Base-by-base conservation (phyloP, 2,888 invertebrate genomes). In the Furcula furcula region DNA sequence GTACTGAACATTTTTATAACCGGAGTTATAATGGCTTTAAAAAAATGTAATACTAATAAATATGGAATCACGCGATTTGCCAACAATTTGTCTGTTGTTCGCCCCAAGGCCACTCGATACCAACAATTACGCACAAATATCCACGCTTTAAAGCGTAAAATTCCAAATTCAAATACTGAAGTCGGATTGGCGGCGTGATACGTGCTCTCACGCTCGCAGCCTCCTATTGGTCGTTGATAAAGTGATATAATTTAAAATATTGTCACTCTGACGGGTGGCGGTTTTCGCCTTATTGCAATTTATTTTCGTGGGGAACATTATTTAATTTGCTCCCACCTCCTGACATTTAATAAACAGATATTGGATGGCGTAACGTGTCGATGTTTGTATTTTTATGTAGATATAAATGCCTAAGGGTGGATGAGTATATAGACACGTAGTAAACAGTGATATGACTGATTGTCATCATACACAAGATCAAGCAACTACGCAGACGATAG, bases 231-330 rank as follows among this genome's bases (percentile, higher is more conserved):
- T 58, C 43, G 69, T 59, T 67, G 65, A 71, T 71, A 76, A 77
- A 64, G 59, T 76, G 80, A 86, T 84, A 73, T 80, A 83, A 84
- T 83, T 83, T 81, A 83, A 84, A 66, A 86, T 83, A 86, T 83
- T 84, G 76, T 81, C 81, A 80, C 75, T 76, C 4, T 73, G 71
- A 65, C 61, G 66, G 28, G 48, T 63, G 64, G 59, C 66, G 73
- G 72, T 68, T 77, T 69, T 73, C 73, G 72, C 75, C 76, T 79
- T 78, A 76, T 74, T 72, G 80, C 84, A 86, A 87, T 86, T 82
- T 84, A 81, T 77, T 81, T 78, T 65, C 64, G 71, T 65, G 76
- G 82, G 80, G 76, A 72, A 55, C 57, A 53, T 84, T 79, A 87
- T 87, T 78, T 66, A 76, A 85, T 87, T 87, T 82, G 60, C 65